Evolutionary conservation across 2,797 vertebrate species (phyloP), one percentile per base, ranked within the genome.

Genomic region (Mareca penelope): DNA sequence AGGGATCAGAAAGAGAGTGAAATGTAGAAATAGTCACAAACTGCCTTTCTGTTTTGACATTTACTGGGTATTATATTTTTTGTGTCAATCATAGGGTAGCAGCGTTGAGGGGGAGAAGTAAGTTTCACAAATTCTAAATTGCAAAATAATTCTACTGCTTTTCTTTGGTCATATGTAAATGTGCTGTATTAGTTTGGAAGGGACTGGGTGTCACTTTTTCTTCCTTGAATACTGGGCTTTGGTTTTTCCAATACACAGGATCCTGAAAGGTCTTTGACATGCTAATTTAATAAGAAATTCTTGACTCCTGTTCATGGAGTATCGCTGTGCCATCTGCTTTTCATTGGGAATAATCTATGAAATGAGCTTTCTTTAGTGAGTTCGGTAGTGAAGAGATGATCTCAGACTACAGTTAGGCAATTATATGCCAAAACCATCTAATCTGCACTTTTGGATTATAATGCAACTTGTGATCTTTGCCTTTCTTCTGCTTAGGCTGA

Each of bases 401-500:
- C 17, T 29, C 12, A 19, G 39, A 40, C 19, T 57, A 8, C 21
- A 52, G 16, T 3, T 68, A 55, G 21, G 12, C 63, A n/a, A 10
- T n/a, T 79, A 75, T n/a, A 48, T 79, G n/a, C 33, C 3, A 2
- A 61, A 79, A 23, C 16, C 22, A 11, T 35, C 14, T 77, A 18
- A 53, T 31, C 16, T 33, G 2, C 80, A 44, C 24, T 14, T 83
- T 73, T 67, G 50, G 29, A 21, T 75, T 73, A 11, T 39, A 40
- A 24, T 33, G 15, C 44, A 60, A 10, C 11, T 82, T 33, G 4
- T 81, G 42, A 29, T 81, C 24, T 81, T 48, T 9, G 37, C 63
- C 28, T 35, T 67, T 50, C 24, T 77, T 31, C 29, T 60, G 1
- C 59, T 10, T 94, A 99, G 99, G 99, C 99, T 50, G 99, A 99